Conservation (phyloP, 2,113 vertebrate species). For the Rhinogobius similis region DNA sequence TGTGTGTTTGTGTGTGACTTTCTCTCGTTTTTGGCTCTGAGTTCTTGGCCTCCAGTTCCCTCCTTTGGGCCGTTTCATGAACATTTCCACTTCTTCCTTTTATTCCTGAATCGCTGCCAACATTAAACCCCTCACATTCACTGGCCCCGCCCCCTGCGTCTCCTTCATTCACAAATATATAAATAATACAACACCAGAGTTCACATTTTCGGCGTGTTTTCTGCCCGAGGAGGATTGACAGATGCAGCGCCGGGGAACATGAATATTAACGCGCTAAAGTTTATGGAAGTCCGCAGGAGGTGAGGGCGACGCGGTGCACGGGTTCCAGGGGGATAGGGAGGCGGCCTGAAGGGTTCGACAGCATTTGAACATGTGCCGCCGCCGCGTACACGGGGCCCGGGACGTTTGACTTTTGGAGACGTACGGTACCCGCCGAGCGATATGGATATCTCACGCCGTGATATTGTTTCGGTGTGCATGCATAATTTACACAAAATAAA, state of each 20-base stretch:
- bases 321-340: slow-evolving; percentile 65
- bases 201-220: slow-evolving; percentile 70
- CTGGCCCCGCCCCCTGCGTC: slow-evolving; percentile 40
- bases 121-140: slow-evolving; percentile 38
- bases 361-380: slow-evolving; percentile 27
- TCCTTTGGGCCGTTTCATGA: slow-evolving; percentile 44
- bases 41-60: slow-evolving; percentile 14
- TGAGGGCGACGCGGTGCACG: slow-evolving; percentile 57
- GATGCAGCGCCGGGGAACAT: slow-evolving; percentile 71
- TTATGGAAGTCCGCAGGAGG: slow-evolving; percentile 67
- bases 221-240: slow-evolving; percentile 73
- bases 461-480: too few species aligned
- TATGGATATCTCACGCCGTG: too few species aligned
- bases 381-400: background rate
- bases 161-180: slow-evolving; percentile 49
- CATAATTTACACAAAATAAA: too few species aligned
- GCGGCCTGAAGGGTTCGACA: slow-evolving; percentile 53
- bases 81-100: slow-evolving; percentile 36
- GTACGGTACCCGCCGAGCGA: too few species aligned
- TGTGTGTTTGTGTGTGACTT: slow-evolving; percentile 28
- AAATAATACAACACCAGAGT: slow-evolving; percentile 39
- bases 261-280: slow-evolving; percentile 73
- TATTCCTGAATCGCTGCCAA: slow-evolving; percentile 54
- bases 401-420: background rate
- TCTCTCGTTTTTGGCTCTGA: slow-evolving; percentile 53